phyloP scores from a whole-genome alignment of 2,888 invertebrate species.

The Hyposoter dolosus region DNA sequence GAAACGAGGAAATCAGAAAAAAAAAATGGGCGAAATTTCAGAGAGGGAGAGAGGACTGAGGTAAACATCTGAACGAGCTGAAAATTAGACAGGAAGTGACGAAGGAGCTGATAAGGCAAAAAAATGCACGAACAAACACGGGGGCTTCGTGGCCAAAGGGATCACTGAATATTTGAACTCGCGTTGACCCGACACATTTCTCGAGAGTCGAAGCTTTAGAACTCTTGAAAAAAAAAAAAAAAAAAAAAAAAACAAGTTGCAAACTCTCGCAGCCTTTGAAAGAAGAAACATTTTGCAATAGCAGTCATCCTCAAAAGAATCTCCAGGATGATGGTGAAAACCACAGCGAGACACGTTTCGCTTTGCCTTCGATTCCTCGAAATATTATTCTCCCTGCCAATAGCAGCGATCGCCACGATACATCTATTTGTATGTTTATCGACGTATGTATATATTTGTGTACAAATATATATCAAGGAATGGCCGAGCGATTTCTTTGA shows the following conservation, averaged over 20 bases:
- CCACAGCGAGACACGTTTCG: slow-evolving; percentile 17
- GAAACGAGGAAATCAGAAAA: background rate
- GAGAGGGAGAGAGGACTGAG: background rate
- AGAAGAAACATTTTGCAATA: slow-evolving; percentile 7
- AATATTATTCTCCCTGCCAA: slow-evolving; percentile 33
- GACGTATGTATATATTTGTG: slow-evolving; percentile 5
- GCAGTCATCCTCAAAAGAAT: background rate
- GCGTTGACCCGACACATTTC: slow-evolving; percentile 37
- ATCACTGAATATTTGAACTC: slow-evolving; percentile 57
- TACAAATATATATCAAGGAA: slow-evolving; percentile 13
- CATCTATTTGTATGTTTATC: slow-evolving; percentile 37
- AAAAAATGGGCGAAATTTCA: no score
- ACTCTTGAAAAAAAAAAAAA: background rate
- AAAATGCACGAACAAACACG: slow-evolving; percentile 17
- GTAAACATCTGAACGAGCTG: slow-evolving; percentile 3
- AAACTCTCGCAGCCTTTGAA: background rate
- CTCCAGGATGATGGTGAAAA: background rate
- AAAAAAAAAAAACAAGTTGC: background rate
- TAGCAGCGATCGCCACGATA: slow-evolving; percentile 13
- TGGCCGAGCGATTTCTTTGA: slow-evolving; percentile 63
- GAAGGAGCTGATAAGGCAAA: slow-evolving; percentile 6
- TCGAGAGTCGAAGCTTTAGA: slow-evolving; percentile 45
- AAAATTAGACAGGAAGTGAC: slow-evolving; percentile 32
- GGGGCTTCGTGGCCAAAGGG: slow-evolving; percentile 27
- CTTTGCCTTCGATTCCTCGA: slow-evolving; percentile 14